These are phyloP conservation scores for Sericinus montela DNA, from an alignment of 2,888 invertebrate genomes.

Conservation along the genomic window DNA sequence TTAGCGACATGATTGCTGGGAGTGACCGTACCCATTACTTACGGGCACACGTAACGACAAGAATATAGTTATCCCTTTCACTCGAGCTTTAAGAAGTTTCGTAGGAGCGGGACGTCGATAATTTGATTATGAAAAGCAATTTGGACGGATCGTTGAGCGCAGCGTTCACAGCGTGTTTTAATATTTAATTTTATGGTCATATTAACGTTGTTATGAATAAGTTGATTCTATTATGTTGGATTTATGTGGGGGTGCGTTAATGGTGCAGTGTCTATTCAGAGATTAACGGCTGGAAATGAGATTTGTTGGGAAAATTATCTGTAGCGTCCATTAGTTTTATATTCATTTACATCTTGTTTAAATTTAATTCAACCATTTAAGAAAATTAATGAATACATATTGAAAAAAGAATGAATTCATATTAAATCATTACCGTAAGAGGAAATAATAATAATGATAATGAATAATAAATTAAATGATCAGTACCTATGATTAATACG, in stretches of 20 bases:
- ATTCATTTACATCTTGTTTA: neutral
- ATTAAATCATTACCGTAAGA: too few species aligned
- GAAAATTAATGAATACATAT: too few species aligned
- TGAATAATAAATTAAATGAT: too few species aligned
- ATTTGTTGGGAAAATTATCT: conserved; percentile 31
- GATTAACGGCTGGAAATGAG: conserved; percentile 33
- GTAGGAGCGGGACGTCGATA: conserved; percentile 30
- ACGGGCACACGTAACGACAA: conserved; percentile 30
- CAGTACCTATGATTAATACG: too few species aligned
- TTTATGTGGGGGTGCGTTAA: conserved; percentile 61
- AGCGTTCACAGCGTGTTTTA: conserved; percentile 61
- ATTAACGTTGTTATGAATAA: conserved; percentile 70
- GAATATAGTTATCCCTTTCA: conserved; percentile 36
- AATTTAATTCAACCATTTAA: too few species aligned
- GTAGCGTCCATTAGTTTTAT: conserved; percentile 19
- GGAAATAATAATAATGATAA: too few species aligned
- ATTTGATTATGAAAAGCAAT: conserved; percentile 44
- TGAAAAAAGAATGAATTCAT: too few species aligned
- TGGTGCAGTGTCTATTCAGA: conserved; percentile 39
- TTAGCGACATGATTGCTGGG: conserved; percentile 61
- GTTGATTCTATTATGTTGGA: conserved; percentile 55
- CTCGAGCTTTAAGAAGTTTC: conserved; percentile 14
- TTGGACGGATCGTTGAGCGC: conserved; percentile 43
- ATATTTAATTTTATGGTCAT: conserved; percentile 71
- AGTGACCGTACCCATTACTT: conserved; percentile 71